Evolutionary conservation across 64 coral and sea anemone genomes (phyloP).

Genomic region (Actinia equina): DNA sequence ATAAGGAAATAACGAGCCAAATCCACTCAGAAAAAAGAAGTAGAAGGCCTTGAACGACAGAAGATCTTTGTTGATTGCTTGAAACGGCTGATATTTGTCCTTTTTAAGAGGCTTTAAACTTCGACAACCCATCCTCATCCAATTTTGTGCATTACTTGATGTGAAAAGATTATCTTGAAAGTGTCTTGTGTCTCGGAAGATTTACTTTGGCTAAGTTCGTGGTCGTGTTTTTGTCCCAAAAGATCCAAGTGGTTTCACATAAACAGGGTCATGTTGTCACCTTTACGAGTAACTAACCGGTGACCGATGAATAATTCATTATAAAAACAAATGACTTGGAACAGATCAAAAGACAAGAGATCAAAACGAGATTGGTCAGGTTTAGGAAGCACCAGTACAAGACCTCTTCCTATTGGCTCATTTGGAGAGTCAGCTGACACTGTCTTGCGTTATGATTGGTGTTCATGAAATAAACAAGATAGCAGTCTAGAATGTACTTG

Average conservation of each 20-base stretch:
- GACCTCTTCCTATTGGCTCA: not conserved
- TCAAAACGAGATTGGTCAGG: not conserved
- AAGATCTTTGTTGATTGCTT: constrained; percentile 73
- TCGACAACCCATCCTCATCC: not conserved
- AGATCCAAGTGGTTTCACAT: not conserved
- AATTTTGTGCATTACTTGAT: not conserved
- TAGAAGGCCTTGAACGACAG: constrained; percentile 93
- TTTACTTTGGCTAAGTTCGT: not conserved
- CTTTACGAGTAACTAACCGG: not conserved
- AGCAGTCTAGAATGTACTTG: not conserved
- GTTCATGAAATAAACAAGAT: not conserved
- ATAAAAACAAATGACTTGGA: not conserved
- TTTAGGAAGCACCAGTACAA: not conserved
- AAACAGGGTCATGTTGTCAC: constrained; percentile 5
- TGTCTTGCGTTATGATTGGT: not conserved
- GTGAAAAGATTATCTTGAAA: not conserved
- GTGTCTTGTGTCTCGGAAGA: not conserved
- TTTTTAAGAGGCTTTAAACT: not conserved
- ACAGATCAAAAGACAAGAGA: not conserved
- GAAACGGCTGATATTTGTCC: not conserved
- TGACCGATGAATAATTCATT: constrained; percentile 1
- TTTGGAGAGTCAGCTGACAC: not conserved
- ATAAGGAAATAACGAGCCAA: constrained; percentile 92
- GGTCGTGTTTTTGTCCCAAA: not conserved
- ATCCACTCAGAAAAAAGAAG: constrained; percentile 90